Base-by-base conservation (phyloP, 2,888 invertebrate genomes). In the Carabus problematicus region DNA sequence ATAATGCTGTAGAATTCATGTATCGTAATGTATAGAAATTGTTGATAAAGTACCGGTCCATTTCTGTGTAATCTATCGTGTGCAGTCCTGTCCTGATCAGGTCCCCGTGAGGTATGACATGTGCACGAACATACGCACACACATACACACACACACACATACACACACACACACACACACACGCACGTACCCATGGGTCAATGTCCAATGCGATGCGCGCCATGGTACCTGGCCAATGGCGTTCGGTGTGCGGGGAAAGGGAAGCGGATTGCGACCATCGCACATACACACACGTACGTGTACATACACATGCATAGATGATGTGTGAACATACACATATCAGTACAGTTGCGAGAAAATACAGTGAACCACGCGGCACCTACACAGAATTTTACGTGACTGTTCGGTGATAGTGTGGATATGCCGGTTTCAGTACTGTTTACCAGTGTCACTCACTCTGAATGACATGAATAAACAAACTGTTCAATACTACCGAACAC, bases 261-360 rank as follows among this genome's bases (percentile, higher is more conserved):
- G 18, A 29, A 29, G 52, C 3, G 19, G 19, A n/a, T n/a, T 16
- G 19, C 52, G 52, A 18, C 52, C 52, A 52, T 52, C 52, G 7
- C 52, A 52, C 52, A 52, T 19, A 52, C 52, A 49, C 12, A 49
- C 12, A 49, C 49, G 18, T 18, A 29, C 6, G 29, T 29, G 29
- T 29, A 52, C 14, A 52, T 19, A 52, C 14, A 52, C 52, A 47
- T 1, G 12, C n/a, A 16, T 47, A 19, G 52, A 9, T 52, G 52
- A 52, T 52, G 52, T 52, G 52, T 52, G 52, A 52, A 52, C 52
- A 52, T 52, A 52, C 19, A 52, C 52, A 52, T 52, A 52, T 14
- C 9, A 18, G 52, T 52, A 52, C 52, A 52, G 52, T 52, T 52
- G 52, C 19, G 52, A 11, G 16, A 18, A 52, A 52, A 52, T 52